Conservation (phyloP, 1,140 invertebrate genomes). For the Lepidurus packardi region DNA sequence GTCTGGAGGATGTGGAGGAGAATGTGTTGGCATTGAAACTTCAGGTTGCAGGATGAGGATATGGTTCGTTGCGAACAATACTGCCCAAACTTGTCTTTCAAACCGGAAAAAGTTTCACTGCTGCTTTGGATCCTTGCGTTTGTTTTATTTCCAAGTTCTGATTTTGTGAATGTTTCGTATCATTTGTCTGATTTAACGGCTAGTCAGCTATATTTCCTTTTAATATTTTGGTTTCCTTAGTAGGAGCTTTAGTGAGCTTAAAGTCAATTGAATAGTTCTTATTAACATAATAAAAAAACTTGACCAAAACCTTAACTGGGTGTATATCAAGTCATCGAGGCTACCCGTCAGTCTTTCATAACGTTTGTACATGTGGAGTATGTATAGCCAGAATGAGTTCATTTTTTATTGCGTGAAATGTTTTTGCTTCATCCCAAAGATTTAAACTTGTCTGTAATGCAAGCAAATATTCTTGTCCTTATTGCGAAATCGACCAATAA, state of each 20-base stretch:
- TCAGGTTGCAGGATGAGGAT: neutral
- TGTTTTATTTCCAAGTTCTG: neutral
- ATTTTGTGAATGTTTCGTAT: neutral
- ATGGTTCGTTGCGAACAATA: neutral
- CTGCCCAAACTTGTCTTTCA: conserved; percentile 10
- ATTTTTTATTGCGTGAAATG: neutral
- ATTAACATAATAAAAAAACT: neutral
- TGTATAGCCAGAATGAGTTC: neutral
- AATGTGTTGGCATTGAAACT: neutral
- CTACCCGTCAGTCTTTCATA: conserved; percentile 15
- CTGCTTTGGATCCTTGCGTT: neutral
- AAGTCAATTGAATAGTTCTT: neutral
- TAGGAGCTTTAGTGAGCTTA: neutral
- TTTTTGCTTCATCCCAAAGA: neutral
- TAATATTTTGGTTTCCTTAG: neutral
- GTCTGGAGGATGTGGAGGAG: neutral
- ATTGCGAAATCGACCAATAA: neutral
- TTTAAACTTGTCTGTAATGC: neutral
- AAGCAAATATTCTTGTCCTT: neutral
- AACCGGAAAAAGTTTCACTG: neutral
- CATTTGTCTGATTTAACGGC: neutral
- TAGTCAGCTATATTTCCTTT: neutral
- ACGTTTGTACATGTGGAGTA: neutral
- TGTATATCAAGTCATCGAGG: conserved; percentile 13
- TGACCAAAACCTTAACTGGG: neutral